These are phyloP conservation scores for Eupithecia centaureata DNA, from an alignment of 2,888 invertebrate genomes.

Conservation along the genomic window DNA sequence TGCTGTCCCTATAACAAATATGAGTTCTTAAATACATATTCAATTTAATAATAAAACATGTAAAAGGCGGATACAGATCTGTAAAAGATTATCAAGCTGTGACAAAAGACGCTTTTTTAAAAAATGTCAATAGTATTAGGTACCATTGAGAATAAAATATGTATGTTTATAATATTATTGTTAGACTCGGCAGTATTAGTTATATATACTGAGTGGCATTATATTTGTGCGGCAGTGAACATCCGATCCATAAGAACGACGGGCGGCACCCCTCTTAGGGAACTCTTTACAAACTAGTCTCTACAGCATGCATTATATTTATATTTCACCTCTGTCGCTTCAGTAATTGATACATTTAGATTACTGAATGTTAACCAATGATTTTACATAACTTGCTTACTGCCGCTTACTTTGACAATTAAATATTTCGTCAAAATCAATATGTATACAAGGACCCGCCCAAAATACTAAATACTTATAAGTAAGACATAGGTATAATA, in stretches of 20 bases:
- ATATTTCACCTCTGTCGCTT: too few relatives aligned
- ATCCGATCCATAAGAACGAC: neutral
- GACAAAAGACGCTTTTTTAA: neutral
- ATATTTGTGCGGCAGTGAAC: constrained; percentile 1
- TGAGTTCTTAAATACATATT: neutral
- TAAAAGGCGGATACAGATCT: neutral
- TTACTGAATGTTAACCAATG: too few relatives aligned
- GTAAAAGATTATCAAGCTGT: neutral
- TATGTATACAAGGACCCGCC: neutral
- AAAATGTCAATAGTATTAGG: neutral
- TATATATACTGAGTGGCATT: neutral
- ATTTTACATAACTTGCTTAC: too few relatives aligned
- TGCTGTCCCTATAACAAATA: neutral
- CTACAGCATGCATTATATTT: neutral
- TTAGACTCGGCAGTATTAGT: neutral
- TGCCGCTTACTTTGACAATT: too few relatives aligned
- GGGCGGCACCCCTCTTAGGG: neutral
- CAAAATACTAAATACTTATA: constrained; percentile 2
- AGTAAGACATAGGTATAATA: constrained; percentile 17
- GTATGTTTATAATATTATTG: neutral
- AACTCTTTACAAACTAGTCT: neutral
- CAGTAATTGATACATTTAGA: too few relatives aligned
- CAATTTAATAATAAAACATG: neutral
- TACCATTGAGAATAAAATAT: neutral
- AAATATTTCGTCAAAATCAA: neutral